Evolutionary conservation across 2,888 invertebrate genomes (phyloP).

Genomic region (Scelioninae gen. 2): DNA sequence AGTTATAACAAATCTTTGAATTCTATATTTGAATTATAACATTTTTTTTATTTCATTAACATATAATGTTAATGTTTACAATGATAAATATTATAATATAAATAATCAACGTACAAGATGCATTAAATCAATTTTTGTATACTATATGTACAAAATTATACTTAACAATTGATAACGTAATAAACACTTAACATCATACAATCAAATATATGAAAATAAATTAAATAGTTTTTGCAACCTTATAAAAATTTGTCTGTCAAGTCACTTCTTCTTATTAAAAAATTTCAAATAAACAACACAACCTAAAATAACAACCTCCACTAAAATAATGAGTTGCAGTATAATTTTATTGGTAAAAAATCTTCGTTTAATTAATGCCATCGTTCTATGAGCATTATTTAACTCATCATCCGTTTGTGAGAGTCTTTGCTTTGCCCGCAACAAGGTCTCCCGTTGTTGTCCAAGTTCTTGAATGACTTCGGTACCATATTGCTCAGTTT

Average conservation of each 20-base stretch:
- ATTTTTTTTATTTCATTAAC: no score
- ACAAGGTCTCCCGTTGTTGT: conserved; percentile 84
- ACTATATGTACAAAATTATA: no score
- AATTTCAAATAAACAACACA: conserved; percentile 81
- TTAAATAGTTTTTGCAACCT: neutral
- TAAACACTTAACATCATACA: no score
- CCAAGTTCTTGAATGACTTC: conserved; percentile 86
- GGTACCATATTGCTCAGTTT: conserved; percentile 87
- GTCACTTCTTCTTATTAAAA: conserved; percentile 70
- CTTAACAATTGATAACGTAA: no score
- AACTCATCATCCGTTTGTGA: conserved; percentile 84
- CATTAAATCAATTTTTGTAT: no score
- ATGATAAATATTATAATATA: no score
- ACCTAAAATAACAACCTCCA: conserved; percentile 82
- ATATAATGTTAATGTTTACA: no score
- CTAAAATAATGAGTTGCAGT: conserved; percentile 83
- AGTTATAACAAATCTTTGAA: no score
- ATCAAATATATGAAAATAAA: neutral
- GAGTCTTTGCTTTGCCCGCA: conserved; percentile 81
- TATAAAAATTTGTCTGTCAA: neutral
- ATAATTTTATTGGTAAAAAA: conserved; percentile 86
- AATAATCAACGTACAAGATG: no score
- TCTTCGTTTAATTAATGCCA: conserved; percentile 82
- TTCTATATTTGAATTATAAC: no score
- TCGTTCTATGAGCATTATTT: conserved; percentile 79